These are phyloP conservation scores for Theodoxus fluviatilis DNA, from an alignment of 2,888 invertebrate species.

Conservation along the genomic window DNA sequence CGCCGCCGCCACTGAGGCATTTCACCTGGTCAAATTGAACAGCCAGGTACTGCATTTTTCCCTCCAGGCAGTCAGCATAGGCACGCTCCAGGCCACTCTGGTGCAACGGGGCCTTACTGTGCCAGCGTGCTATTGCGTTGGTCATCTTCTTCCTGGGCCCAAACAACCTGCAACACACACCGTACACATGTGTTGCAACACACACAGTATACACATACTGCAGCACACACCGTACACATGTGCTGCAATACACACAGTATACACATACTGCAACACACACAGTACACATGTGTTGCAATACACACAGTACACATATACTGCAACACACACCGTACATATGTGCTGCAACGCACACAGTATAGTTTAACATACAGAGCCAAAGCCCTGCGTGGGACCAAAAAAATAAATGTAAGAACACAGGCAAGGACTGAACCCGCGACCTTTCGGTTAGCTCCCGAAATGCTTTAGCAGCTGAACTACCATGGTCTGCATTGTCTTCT, in stretches of 20 bases:
- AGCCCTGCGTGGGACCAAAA: too few species aligned
- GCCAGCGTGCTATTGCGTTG: conserved; percentile 66
- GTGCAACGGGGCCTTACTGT: conserved; percentile 53
- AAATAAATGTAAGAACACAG: too few species aligned
- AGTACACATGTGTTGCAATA: too few species aligned
- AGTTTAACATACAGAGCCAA: too few species aligned
- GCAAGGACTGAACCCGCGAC: too few species aligned
- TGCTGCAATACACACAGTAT: not conserved
- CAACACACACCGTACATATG: too few species aligned
- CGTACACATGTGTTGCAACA: not conserved
- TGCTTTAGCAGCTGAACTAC: too few species aligned
- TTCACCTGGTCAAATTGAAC: conserved; percentile 61
- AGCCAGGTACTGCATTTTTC: conserved; percentile 64
- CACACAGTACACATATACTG: too few species aligned
- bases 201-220: not conserved
- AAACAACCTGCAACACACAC: conserved; percentile 56
- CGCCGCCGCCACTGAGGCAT: not conserved
- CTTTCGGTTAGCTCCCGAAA: too few species aligned
- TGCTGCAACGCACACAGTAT: too few species aligned
- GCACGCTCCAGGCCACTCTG: conserved; percentile 56
- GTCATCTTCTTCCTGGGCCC: conserved; percentile 67
- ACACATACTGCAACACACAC: not conserved
- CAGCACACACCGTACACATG: too few species aligned
- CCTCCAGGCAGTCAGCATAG: conserved; percentile 62
- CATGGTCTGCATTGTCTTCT: too few species aligned